These are phyloP conservation scores for Callopanchax toddi DNA, from an alignment of 2,113 vertebrate species.

Conservation along the genomic window DNA sequence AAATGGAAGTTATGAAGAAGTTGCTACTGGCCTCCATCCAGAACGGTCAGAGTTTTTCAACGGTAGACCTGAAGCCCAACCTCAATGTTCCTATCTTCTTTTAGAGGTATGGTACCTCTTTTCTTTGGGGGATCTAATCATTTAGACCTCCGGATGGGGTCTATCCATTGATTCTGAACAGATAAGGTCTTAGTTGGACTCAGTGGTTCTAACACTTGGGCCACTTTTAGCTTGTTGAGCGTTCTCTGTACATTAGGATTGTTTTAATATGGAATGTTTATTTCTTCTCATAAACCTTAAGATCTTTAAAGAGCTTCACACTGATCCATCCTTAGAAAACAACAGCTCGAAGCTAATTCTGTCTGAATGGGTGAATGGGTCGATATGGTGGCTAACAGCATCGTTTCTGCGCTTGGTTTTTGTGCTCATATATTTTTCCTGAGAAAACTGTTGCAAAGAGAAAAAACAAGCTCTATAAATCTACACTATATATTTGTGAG, in stretches of 20 bases:
- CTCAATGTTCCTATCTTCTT: too few relatives aligned
- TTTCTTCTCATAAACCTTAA: slow-evolving; percentile 35
- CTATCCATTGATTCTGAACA: too few relatives aligned
- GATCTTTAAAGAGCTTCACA: slow-evolving; percentile 25
- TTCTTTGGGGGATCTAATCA: too few relatives aligned
- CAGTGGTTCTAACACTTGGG: slow-evolving; percentile 1
- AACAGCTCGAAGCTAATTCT: slow-evolving; percentile 34
- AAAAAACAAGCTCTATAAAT: slow-evolving; percentile 37
- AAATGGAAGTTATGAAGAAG: too few relatives aligned
- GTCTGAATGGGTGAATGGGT: slow-evolving; percentile 31
- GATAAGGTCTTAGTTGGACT: too few relatives aligned
- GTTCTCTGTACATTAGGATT: slow-evolving; percentile 45
- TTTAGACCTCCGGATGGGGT: too few relatives aligned
- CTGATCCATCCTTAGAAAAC: slow-evolving; percentile 28
- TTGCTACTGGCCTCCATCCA: too few relatives aligned
- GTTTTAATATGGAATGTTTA: slow-evolving; percentile 62
- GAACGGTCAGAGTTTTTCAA: too few relatives aligned
- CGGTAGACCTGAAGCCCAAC: too few relatives aligned
- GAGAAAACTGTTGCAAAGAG: slow-evolving; percentile 25
- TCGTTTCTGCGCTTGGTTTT: slow-evolving; percentile 28
- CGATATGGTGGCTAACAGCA: slow-evolving; percentile 15
- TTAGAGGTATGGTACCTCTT: too few relatives aligned
- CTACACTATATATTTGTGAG: slow-evolving; percentile 70
- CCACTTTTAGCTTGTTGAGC: slow-evolving; percentile 37
- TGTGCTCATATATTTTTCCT: slow-evolving; percentile 62